Percentiles rank a stretch among this genome's conserved stretches.
phyloP scores from a whole-genome alignment of 2,797 vertebrate genomes.

The Argyrosomus regius region DNA sequence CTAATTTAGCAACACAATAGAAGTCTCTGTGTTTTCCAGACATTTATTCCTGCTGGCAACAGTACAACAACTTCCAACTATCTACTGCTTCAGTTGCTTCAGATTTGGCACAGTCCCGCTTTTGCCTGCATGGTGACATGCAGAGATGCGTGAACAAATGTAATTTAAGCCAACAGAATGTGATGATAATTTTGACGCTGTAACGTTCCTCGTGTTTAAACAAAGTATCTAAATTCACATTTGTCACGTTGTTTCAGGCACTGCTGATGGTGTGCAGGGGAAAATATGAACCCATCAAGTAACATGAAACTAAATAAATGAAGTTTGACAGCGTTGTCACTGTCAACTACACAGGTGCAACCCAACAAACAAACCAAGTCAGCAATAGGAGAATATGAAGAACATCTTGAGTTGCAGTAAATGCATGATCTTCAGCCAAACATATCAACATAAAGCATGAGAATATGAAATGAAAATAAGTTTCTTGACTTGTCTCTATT shows the following conservation, averaged over 20 bases:
- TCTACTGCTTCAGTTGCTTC: background rate
- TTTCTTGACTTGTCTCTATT: too few relatives aligned
- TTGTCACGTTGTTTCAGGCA: background rate
- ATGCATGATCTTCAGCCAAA: background rate
- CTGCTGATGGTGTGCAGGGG: background rate
- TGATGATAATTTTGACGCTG: background rate
- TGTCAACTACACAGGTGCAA: slow-evolving; percentile 19
- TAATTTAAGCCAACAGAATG: background rate
- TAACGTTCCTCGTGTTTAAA: background rate
- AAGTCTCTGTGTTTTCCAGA: background rate
- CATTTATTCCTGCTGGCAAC: background rate
- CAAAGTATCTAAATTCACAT: slow-evolving; percentile 8
- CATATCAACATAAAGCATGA: too few relatives aligned
- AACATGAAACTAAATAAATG: slow-evolving; percentile 10
- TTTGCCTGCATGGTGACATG: background rate
- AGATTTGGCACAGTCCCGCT: background rate
- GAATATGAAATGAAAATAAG: too few relatives aligned
- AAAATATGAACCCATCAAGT: slow-evolving; percentile 4
- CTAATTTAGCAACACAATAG: background rate
- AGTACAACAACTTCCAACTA: too few relatives aligned
- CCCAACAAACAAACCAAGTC: background rate
- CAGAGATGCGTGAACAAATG: background rate
- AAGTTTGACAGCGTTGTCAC: slow-evolving; percentile 6
- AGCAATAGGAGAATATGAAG: background rate
- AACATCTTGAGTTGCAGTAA: background rate